phyloP scores from a whole-genome alignment of 2,113 vertebrate species.

The Myrmophylax atrothorax region DNA sequence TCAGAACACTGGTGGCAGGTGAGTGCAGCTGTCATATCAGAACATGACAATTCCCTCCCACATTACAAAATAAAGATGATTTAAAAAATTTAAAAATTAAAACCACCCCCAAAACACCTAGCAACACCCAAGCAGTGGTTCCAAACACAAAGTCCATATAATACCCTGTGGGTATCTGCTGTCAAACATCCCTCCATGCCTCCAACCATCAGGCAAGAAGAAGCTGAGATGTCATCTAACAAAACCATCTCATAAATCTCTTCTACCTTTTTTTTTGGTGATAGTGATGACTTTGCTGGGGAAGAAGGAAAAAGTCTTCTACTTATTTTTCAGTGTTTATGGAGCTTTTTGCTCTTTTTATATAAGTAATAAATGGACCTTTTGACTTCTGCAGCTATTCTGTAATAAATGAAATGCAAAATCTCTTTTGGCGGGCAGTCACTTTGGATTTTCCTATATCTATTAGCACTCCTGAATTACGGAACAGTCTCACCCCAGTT shows the following conservation, averaged over 20 bases:
- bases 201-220: neutral
- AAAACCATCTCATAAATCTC: neutral
- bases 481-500: neutral
- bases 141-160: neutral
- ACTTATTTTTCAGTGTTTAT: neutral
- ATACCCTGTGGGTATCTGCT: neutral
- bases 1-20: neutral
- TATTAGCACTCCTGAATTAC: neutral
- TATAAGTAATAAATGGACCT: neutral
- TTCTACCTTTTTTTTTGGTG: neutral
- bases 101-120: neutral
- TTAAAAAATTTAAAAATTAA: neutral
- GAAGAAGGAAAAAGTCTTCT: neutral
- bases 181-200: accelerated
- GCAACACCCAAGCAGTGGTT: neutral
- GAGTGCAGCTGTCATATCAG: neutral
- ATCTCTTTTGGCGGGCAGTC: neutral
- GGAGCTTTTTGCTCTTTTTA: neutral
- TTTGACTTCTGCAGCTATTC: neutral
- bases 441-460: neutral
- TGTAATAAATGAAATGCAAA: constrained; percentile 29
- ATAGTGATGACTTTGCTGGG: neutral
- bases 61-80: neutral
- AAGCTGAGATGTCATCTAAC: neutral
- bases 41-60: neutral